Evolutionary conservation across 1,140 invertebrate genomes (phyloP).

Genomic region (Leptinotarsa defecta): DNA sequence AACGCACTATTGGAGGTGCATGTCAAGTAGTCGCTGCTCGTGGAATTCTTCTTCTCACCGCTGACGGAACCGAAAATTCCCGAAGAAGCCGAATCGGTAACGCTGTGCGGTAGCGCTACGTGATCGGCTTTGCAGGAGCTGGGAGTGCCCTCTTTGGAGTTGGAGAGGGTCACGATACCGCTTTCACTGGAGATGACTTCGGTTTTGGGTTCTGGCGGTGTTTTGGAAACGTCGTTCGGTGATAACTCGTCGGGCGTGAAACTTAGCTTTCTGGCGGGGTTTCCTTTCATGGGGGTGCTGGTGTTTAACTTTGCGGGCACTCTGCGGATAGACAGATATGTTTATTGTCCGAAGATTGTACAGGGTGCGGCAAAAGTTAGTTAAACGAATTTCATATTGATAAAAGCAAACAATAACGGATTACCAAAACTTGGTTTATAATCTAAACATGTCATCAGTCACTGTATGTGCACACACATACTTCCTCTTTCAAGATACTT

Average conservation of each 20-base stretch:
- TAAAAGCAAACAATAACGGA: no score
- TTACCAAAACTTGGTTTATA: no score
- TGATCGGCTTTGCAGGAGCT: background rate
- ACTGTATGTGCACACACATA: no score
- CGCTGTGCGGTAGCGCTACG: background rate
- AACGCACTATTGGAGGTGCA: constrained; percentile 44
- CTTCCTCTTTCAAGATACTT: no score
- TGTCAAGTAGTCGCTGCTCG: constrained; percentile 51
- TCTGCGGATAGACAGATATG: background rate
- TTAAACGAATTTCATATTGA: no score
- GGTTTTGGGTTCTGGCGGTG: background rate
- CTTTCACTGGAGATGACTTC: constrained; percentile 36
- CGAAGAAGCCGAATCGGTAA: no score
- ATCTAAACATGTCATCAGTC: no score
- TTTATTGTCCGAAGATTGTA: no score
- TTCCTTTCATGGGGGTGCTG: background rate
- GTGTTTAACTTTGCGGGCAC: background rate
- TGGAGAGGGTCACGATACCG: constrained; percentile 44
- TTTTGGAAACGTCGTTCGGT: background rate
- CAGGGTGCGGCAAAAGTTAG: no score
- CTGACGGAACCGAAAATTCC: background rate
- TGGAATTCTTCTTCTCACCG: constrained; percentile 4
- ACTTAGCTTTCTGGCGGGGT: background rate
- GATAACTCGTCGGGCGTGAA: background rate
- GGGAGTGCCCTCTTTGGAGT: constrained; percentile 16